A percentile compares a stretch with the other conserved stretches of the same genome.
These are phyloP conservation scores for Andrena minutula DNA, from an alignment of 2,888 invertebrate species.

Conservation along the genomic window DNA sequence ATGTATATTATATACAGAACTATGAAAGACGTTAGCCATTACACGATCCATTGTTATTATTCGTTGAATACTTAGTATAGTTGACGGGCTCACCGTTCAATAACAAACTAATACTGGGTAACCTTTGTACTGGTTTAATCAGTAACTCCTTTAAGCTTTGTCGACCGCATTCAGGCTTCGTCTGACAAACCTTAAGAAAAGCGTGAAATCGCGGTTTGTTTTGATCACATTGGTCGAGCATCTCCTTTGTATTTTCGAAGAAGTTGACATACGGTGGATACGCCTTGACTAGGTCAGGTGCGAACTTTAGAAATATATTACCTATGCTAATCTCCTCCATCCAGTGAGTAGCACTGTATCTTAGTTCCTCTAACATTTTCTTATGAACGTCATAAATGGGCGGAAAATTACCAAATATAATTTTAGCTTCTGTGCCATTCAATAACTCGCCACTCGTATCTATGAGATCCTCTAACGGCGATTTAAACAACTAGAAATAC, in stretches of 20 bases:
- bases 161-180: constrained; percentile 97
- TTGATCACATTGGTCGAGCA: constrained; percentile 95
- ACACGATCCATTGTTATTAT: constrained; percentile 9
- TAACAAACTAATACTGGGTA: constrained; percentile 97
- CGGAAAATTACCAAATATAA: constrained; percentile 97
- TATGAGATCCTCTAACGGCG: constrained; percentile 94
- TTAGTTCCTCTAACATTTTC: constrained; percentile 88
- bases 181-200: constrained; percentile 97
- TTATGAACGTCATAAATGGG: constrained; percentile 97
- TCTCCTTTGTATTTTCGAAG: constrained; percentile 98
- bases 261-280: constrained; percentile 99
- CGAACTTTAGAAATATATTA: constrained; percentile 94
- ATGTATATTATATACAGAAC: background rate
- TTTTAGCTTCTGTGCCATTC: constrained; percentile 96
- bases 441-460: constrained; percentile 89
- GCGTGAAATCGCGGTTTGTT: constrained; percentile 98
- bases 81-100: constrained; percentile 91
- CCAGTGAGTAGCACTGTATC: constrained; percentile 90
- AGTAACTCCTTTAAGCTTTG: constrained; percentile 98
- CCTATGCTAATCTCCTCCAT: constrained; percentile 95
- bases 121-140: constrained; percentile 98
- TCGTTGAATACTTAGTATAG: constrained; percentile 24
- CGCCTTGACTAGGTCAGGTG: constrained; percentile 95
- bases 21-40: background rate
- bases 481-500: constrained; percentile 93